Evolutionary conservation across 2,113 vertebrate genomes (phyloP).

Genomic region (Sterrhoptilus dennistouni): DNA sequence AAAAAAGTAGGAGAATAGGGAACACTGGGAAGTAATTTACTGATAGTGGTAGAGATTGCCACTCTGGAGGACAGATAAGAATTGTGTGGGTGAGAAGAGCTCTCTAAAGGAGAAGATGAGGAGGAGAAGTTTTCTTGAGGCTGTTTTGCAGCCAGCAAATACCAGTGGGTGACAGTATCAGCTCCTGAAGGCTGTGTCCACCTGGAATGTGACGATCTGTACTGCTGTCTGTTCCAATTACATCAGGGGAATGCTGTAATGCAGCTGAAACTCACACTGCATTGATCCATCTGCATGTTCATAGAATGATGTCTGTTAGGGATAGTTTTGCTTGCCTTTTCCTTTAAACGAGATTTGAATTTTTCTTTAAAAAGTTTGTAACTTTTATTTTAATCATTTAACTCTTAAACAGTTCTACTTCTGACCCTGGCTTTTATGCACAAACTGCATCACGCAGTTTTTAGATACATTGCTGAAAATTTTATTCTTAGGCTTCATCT

Average conservation of each 20-base stretch:
- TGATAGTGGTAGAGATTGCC: background rate
- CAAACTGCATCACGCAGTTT: background rate
- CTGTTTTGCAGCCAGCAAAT: background rate
- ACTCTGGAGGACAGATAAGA: background rate
- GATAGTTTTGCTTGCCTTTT: background rate
- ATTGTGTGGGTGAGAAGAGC: background rate
- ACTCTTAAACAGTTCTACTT: background rate
- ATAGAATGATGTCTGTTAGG: background rate
- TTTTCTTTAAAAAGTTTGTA: background rate
- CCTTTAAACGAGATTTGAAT: background rate
- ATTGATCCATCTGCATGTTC: rapidly evolving
- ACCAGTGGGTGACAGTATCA: background rate
- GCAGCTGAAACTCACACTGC: background rate
- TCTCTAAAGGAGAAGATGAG: background rate
- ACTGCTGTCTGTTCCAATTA: background rate
- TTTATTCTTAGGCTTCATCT: background rate
- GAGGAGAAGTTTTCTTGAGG: background rate
- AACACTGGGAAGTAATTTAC: background rate
- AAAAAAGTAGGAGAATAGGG: background rate
- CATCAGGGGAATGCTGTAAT: background rate
- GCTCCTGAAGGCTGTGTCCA: background rate
- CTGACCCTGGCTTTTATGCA: background rate
- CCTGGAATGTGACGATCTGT: background rate
- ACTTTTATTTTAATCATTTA: background rate
- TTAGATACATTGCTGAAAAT: background rate